These are phyloP conservation scores for Noctua janthe DNA, from an alignment of 2,888 invertebrate species.

Conservation along the genomic window DNA sequence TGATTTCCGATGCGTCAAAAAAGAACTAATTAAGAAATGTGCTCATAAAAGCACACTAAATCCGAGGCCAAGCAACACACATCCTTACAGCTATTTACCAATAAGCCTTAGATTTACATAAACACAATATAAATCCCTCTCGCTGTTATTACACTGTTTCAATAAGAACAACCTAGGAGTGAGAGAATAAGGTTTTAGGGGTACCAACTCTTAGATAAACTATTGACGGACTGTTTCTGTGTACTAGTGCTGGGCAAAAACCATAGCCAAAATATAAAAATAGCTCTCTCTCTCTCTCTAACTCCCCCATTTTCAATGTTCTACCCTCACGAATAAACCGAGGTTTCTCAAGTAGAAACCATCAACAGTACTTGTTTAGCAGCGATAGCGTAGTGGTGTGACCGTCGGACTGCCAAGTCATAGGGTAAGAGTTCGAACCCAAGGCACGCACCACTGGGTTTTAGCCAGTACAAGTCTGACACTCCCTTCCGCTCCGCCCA, in stretches of 20 bases:
- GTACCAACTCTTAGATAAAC: background rate
- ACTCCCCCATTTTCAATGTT: too few species aligned
- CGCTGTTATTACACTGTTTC: background rate
- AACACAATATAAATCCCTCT: background rate
- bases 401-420: too few species aligned
- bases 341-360: too few species aligned
- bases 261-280: background rate
- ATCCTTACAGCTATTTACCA: constrained; percentile 1
- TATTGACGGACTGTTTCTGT: background rate
- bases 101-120: constrained; percentile 18
- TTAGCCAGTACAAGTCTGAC: too few species aligned
- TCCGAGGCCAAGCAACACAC: background rate
- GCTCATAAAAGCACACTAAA: background rate
- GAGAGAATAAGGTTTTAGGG: constrained; percentile 1
- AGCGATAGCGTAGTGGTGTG: too few species aligned
- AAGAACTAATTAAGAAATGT: background rate
- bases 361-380: too few species aligned
- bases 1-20: too few species aligned
- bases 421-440: too few species aligned
- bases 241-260: background rate
- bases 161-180: background rate
- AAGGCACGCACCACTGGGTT: too few species aligned
- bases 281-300: too few species aligned
- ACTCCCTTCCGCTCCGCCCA: too few species aligned
- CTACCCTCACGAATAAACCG: too few species aligned